Percentiles rank a stretch among this genome's conserved stretches.
Conservation (phyloP, 1,140 invertebrate genomes). For the Microplitis demolitor region DNA sequence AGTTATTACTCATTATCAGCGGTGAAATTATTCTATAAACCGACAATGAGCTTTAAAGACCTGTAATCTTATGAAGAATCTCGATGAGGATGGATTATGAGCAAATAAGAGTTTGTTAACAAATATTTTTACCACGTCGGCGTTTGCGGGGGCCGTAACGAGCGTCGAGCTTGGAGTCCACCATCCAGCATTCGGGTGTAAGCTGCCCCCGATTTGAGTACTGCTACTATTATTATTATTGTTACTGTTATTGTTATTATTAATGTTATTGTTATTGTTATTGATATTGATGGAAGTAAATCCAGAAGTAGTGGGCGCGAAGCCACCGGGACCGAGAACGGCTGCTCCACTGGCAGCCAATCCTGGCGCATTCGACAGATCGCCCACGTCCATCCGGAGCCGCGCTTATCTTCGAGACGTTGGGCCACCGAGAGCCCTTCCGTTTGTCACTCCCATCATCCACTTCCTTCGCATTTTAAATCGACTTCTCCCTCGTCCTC, state of each 20-base stretch:
- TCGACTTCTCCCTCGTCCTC: neutral
- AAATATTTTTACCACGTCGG: conserved; percentile 51
- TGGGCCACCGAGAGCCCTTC: conserved; percentile 10
- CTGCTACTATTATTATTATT: too few species aligned
- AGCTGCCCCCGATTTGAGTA: too few species aligned
- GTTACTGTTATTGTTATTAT: too few species aligned
- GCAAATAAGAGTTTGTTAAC: neutral
- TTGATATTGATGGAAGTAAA: conserved; percentile 41
- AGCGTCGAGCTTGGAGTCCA: conserved; percentile 54
- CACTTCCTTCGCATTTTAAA: neutral
- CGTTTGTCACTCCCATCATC: neutral
- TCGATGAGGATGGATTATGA: too few species aligned
- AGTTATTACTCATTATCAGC: conserved; percentile 35
- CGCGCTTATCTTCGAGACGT: conserved; percentile 3
- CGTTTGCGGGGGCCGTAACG: conserved; percentile 51
- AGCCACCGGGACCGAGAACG: conserved; percentile 45
- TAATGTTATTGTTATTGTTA: conserved; percentile 24
- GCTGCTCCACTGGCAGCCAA: conserved; percentile 49
- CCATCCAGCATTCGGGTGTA: conserved; percentile 49
- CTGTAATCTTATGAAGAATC: neutral
- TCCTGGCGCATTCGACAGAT: conserved; percentile 45
- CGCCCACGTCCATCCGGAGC: conserved; percentile 55
- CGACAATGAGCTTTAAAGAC: conserved; percentile 1
- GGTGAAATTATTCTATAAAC: conserved; percentile 33
- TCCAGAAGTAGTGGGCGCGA: conserved; percentile 22